Percentiles rank a stretch among this genome's conserved stretches.
Conservation (phyloP, 2,888 invertebrate species). For the Aphrophora alni region DNA sequence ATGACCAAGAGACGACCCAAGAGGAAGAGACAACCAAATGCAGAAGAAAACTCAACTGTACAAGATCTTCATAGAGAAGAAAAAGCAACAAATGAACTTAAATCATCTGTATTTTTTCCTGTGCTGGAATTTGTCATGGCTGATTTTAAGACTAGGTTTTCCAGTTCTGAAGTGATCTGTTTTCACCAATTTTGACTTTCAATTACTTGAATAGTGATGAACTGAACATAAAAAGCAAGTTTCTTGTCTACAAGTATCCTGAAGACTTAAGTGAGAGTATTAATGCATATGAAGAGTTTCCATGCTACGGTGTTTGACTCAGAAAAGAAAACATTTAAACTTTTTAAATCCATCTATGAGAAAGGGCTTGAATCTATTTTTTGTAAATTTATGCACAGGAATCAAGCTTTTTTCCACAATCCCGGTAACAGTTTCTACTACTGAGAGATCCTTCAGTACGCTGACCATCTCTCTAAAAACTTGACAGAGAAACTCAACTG, state of each 20-base stretch:
- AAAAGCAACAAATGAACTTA: not conserved
- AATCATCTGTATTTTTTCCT: not conserved
- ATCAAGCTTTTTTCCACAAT: conserved; percentile 28
- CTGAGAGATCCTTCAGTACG: conserved; percentile 1
- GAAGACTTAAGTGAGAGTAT: conserved; percentile 12
- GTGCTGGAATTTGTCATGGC: not conserved
- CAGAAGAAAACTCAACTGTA: not conserved
- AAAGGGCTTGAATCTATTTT: conserved; percentile 27
- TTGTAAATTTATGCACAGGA: conserved; percentile 24
- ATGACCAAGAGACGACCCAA: not conserved
- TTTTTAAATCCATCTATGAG: conserved; percentile 24
- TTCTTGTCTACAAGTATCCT: not conserved
- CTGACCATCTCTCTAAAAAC: conserved; percentile 26
- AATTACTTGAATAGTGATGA: not conserved
- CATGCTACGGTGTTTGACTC: conserved; percentile 26
- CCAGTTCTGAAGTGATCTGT: not conserved
- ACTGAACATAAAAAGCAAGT: not conserved
- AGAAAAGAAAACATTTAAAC: conserved; percentile 24
- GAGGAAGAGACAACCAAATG: not conserved
- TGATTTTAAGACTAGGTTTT: not conserved
- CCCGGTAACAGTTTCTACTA: conserved; percentile 29
- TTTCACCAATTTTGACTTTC: not conserved
- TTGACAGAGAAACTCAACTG: conserved; percentile 26
- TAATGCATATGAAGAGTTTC: conserved; percentile 17
- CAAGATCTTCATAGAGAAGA: not conserved